Base-by-base conservation (phyloP, 2,888 invertebrate genomes). In the Agonopterix alstromeriana region DNA sequence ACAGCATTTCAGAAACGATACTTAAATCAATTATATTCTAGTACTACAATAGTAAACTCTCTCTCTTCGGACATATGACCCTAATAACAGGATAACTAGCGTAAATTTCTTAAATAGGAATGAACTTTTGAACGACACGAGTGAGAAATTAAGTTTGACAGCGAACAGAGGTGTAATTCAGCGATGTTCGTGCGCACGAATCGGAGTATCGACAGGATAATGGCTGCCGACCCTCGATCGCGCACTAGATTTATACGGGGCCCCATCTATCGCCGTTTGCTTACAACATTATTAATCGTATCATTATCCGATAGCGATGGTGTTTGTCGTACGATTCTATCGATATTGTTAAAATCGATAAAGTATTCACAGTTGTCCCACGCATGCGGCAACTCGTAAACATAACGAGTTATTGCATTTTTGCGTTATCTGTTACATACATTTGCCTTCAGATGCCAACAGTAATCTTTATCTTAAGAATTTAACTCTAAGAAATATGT, bases 151-250 rank as follows among this genome's bases (percentile, higher is more conserved):
- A 87, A 81, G 76, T 73, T 82, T 84, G 88, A 87, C 87, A 87
- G 86, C 79, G 83, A 86, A 79, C 80, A 82, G 80, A 71, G 83
- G 78, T 75, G 83, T 85, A 86, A 84, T 78, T 83, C 82, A 84
- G 66, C 83, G 73, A 83, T 87, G 79, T 82, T 87, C 88, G 88
- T 87, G 88, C 80, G 74, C 86, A 77, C 82, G 80, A 80, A 66
- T 73, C 72, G 76, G 67, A 64, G 82, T 83, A 88, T 84, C 80
- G 88, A 88, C 88, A 86, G 70, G 73, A 80, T 88, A 86, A 88
- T 87, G 71, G 76, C 65, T 58, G 53, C 57, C 57, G 63, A 63
- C 55, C 60, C 63, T 60, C 70, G 69, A 74, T 73, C 70, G 68
- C 65, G 53, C 48, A 53, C 67, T 57, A 62, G 68, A 72, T 74